Conservation (phyloP, 1,140 invertebrate genomes). For the Thereuonema tuberculata region DNA sequence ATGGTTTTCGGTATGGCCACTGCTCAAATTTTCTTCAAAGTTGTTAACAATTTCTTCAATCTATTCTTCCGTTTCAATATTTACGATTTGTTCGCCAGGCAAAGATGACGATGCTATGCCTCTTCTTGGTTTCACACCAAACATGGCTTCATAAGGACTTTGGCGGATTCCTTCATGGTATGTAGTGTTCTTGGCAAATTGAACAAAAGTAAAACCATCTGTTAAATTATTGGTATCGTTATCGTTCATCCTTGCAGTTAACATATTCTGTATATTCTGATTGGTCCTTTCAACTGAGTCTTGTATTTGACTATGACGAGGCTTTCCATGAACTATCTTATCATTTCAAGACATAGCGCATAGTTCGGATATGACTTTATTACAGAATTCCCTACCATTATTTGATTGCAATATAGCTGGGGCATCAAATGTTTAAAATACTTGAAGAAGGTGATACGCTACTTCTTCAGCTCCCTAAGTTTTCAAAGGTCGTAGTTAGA, state of each 20-base stretch:
- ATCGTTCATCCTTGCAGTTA: constrained; percentile 1
- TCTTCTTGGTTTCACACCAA: neutral
- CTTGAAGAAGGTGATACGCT: constrained; percentile 26
- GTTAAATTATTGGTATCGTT: constrained; percentile 5
- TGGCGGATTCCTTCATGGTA: neutral
- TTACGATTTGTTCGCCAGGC: neutral
- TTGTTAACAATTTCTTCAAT: neutral
- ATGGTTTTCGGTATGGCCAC: neutral
- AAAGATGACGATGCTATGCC: neutral
- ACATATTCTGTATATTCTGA: constrained; percentile 10
- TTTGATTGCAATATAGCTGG: constrained; percentile 30
- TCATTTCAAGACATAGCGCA: constrained; percentile 27
- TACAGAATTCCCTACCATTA: constrained; percentile 28
- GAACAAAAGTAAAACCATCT: constrained; percentile 3
- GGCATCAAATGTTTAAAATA: constrained; percentile 29
- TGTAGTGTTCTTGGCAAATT: constrained; percentile 8
- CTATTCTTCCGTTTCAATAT: neutral
- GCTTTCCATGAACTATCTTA: constrained; percentile 26
- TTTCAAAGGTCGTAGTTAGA: constrained; percentile 27
- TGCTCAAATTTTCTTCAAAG: neutral
- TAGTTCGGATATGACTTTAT: constrained; percentile 14
- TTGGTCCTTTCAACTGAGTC: constrained; percentile 17
- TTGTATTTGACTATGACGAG: constrained; percentile 23
- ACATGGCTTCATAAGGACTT: constrained; percentile 8
- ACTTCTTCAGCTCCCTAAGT: constrained; percentile 29